Evolutionary conservation across 2,113 vertebrate species (phyloP), one percentile per base, ranked within the genome.

Genomic region (Channa maculata): DNA sequence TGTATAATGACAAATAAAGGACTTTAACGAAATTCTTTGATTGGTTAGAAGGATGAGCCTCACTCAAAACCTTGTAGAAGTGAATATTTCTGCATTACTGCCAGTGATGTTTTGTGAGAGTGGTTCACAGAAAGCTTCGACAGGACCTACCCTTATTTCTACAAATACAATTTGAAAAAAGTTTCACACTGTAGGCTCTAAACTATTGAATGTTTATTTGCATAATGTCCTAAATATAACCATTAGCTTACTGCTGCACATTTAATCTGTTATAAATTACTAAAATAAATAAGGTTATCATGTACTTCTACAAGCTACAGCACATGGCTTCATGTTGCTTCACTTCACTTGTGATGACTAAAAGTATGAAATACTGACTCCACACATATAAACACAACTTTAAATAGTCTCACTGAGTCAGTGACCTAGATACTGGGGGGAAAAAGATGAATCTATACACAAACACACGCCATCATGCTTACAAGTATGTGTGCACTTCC

Each of bases 391-490:
- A 52, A 85, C 54, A 75, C 77, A 61, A 77, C 75, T 81, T 85
- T 53, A 83, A 81, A 86, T 65, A 72, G 81, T 86, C 58, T 52
- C 15, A 71, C 51, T 65, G 67, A 84, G 71, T 85, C 75, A 79
- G 53, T 71, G 79, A 60, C 82, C 85, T 76, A 82, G 37, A 82
- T 82, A 82, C 82, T 43, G 52, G 11, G 52, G 14, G 61, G 11
- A 1, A 65, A 59, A 65, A 34, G 5, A 45, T 73, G 59, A 65
- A 44, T 69, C 59, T 64, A 73, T 52, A 58, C 44, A 53, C 15
- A 64, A 49, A 37, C 53, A 43, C 71, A 65, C 2, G 58, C 58
- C 60, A 45, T 46, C 24, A 8, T 37, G 50, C 58, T 70, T 76
- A 41, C 60, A 67, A 64, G 62, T 60, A 51, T 58, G 15, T 70